These are phyloP conservation scores for Bombus confusus DNA, from an alignment of 1,140 invertebrate species.

Conservation along the genomic window DNA sequence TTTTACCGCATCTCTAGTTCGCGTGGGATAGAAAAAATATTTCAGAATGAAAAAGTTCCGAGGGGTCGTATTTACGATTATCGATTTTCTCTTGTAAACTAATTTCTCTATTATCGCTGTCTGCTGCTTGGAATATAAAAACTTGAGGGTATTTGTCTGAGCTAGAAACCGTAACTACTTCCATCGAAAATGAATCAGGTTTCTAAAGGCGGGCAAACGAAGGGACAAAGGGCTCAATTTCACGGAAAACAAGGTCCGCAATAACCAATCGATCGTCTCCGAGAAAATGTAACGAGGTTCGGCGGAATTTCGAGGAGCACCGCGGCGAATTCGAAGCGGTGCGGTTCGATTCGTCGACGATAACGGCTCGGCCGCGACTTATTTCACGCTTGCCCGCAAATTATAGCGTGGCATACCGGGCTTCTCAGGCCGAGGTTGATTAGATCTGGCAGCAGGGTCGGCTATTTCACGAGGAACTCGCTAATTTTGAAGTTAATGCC, in stretches of 20 bases:
- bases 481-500: constrained; percentile 59
- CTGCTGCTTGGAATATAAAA: neutral
- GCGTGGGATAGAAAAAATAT: too few species aligned
- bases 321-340: neutral
- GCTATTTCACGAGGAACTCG: constrained; percentile 49
- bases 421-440: constrained; percentile 41
- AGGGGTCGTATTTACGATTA: too few species aligned
- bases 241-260: neutral
- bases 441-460: constrained; percentile 43
- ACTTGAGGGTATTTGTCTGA: neutral
- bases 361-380: constrained; percentile 25
- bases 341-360: constrained; percentile 9
- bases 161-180: neutral
- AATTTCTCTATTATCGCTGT: neutral
- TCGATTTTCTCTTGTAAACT: neutral
- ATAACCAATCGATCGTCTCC: neutral
- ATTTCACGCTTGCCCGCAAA: constrained; percentile 44
- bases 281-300: too few species aligned
- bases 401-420: constrained; percentile 35
- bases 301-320: neutral
- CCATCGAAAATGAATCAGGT: neutral
- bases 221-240: neutral
- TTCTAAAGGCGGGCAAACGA: neutral
- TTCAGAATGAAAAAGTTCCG: too few species aligned
- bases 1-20: too few species aligned